Evolutionary conservation across 2,797 vertebrate genomes (phyloP), one percentile per base, ranked within the genome.

Genomic region (Syngnathus rostellatus): DNA sequence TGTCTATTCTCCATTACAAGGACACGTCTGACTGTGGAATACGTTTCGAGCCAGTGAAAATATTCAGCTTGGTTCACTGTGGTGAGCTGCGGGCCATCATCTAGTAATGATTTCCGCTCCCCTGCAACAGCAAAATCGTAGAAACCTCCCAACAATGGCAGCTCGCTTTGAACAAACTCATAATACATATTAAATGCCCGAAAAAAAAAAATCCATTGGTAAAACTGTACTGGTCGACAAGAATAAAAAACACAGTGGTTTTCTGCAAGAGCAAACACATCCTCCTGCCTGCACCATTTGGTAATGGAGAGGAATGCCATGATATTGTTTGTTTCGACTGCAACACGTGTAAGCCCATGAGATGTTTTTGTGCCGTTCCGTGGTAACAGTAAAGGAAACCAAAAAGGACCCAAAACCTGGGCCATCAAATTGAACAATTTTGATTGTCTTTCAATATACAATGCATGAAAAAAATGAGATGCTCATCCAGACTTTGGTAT

Each of bases 1-100:
- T 75, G 74, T 81, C 78, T 72, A 50, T 61, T 68, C 73, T 81
- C 76, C 74, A 83, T 85, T 83, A 86, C 71, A 83, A 74, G 77
- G 81, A 78, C 78, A 81, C 78, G 68, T 77, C 77, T 79, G 72
- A 68, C 75, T 64, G 69, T 67, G 74, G 72, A 80, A 76, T 77
- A 73, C 77, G 81, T 83, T 82, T 84, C 75, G 82, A 84, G 77
- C 67, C 72, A 71, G 77, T 72, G 74, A 83, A 85, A 78, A 48
- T 77, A 85, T 80, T 85, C 72, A 66, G 70, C 75, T 77, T 51
- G 75, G 68, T 78, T 80, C 43, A 17, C 63, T 59, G 68, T 75
- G 65, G 74, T 78, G 75, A 68, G 81, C 85, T 68, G 59, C 62
- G 5, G 68, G 77, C 74, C 80, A 77, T 85, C 81, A 77, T 80